These are phyloP conservation scores for Gouania willdenowi DNA, from an alignment of 2,797 vertebrate genomes.

Conservation along the genomic window DNA sequence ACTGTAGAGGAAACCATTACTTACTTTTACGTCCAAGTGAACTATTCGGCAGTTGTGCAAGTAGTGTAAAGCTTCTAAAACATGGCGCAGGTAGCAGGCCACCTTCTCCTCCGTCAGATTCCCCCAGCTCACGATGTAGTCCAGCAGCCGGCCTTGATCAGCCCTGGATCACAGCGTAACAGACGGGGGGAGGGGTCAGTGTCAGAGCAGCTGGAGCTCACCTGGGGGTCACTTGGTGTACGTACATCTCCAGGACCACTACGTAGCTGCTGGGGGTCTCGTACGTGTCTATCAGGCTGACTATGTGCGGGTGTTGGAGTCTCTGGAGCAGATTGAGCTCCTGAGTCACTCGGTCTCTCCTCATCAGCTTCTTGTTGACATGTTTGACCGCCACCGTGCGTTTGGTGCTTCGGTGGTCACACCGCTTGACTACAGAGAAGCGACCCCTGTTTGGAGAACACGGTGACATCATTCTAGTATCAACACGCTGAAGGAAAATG, in stretches of 20 bases:
- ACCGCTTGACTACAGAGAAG: conserved; percentile 94
- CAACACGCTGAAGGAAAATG: too few species aligned
- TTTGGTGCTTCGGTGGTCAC: conserved; percentile 89
- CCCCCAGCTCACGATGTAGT: conserved; percentile 95
- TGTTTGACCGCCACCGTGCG: conserved; percentile 91
- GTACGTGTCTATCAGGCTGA: conserved; percentile 88
- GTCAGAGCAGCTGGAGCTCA: too few species aligned
- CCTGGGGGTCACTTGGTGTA: too few species aligned
- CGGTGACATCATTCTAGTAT: too few species aligned
- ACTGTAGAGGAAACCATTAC: too few species aligned
- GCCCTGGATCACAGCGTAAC: conserved; percentile 73
- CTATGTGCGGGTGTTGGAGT: conserved; percentile 90
- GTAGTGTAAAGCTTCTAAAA: conserved; percentile 96
- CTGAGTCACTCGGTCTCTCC: conserved; percentile 91
- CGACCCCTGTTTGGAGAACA: conserved; percentile 83
- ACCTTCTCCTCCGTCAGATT: conserved; percentile 96
- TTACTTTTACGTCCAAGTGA: conserved; percentile 96
- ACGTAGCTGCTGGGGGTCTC: conserved; percentile 91
- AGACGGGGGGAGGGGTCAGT: background rate
- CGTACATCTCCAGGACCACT: conserved; percentile 93
- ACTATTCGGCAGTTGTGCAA: conserved; percentile 94
- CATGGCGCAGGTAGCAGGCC: conserved; percentile 85
- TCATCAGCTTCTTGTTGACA: conserved; percentile 97
- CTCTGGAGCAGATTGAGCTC: conserved; percentile 91
- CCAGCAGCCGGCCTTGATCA: conserved; percentile 93